Base-by-base conservation (phyloP, 1,140 invertebrate species). In the Potamilus streckersoni region DNA sequence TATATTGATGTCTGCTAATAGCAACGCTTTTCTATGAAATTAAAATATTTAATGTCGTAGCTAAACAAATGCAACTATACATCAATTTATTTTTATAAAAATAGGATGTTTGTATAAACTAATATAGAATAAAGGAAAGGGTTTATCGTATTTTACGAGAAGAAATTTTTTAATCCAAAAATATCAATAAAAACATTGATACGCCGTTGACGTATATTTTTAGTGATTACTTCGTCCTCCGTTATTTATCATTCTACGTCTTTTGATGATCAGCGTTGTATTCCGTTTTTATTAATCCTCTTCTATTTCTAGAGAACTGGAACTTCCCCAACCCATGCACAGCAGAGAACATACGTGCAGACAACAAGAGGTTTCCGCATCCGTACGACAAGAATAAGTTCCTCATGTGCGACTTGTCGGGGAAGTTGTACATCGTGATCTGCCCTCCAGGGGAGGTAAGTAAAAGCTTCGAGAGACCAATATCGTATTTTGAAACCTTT, bases 321-420 rank as follows among this genome's bases (percentile, higher is more conserved):
- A 80, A 80, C 23, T 83, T 80, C 67, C 68, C 69, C 1, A 78
- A 82, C 27, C 79, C 79, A 2, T 83, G 82, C 62, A 82, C 82
- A 2, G 11, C 19, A 27, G 78, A 67, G n/a, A 81, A 78, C 20
- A 63, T 81, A 27, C 27, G 68, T 12, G 74, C 76, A 14, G 79
- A 73, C 19, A 68, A 73, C 11, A 66, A 49, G 2, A 79, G 74
- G 56, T 82, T 82, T 63, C 75, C 78, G 19, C 78, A 84, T 74
- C 83, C 83, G 0, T 74, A 77, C 17, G 66, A 80, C n/a, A 74
- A 38, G 16, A 73, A 72, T 27, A 82, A 82, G 67, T 84, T 80
- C 60, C 49, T 84, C 4, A 74, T 79, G 76, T 84, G 83, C 71
- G 81, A 84, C 63, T 38, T 71, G 13, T 49, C 66, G 16, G 73